Conservation (phyloP, 2,797 vertebrate genomes). For the Telmatherina bonti region DNA sequence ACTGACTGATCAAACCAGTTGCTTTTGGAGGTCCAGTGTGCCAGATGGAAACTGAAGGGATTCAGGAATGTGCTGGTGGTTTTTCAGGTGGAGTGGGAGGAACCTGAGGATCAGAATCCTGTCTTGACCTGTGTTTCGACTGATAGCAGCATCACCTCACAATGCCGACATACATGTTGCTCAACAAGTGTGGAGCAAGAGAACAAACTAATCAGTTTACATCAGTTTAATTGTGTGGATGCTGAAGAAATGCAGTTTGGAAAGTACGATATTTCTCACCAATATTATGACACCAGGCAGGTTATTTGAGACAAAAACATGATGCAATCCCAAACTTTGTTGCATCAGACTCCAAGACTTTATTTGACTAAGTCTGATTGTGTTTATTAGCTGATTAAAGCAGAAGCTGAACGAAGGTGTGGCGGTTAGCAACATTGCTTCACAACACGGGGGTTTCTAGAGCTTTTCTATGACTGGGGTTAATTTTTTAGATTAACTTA, state of each 20-base stretch:
- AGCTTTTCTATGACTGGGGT: too few relatives aligned
- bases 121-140: conserved; percentile 38
- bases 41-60: conserved; percentile 10
- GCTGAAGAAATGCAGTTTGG: not conserved
- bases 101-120: conserved; percentile 25
- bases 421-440: too few relatives aligned
- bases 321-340: not conserved
- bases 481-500: too few relatives aligned
- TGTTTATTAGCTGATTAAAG: too few relatives aligned
- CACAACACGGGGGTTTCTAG: too few relatives aligned
- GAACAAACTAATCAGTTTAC: conserved; percentile 8
- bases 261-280: not conserved
- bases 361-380: not conserved
- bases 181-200: conserved; percentile 39
- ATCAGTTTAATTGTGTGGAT: not conserved
- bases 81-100: conserved; percentile 37
- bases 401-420: too few relatives aligned
- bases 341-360: not conserved
- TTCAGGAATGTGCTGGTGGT: conserved; percentile 21
- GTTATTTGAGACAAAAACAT: not conserved
- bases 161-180: conserved; percentile 51
- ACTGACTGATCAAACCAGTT: conserved; percentile 6
- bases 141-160: conserved; percentile 43
- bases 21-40: conserved; percentile 11
- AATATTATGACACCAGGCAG: not conserved